phyloP scores from a whole-genome alignment of 92 coral and sea anemone genomes.

The Heliopora coerulea region DNA sequence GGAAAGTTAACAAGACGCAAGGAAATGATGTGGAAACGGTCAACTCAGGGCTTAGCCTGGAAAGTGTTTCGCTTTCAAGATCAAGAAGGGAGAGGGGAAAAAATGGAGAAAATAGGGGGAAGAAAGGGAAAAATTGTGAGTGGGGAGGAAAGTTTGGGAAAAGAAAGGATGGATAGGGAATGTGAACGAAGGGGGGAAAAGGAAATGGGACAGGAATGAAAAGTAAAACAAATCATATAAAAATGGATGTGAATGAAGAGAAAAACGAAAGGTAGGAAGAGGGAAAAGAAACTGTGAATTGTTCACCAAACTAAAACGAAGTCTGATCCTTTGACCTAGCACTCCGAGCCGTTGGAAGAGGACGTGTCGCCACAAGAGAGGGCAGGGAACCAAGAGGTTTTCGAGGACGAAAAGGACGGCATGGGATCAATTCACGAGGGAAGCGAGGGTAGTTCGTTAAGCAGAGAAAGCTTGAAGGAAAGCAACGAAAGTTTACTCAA shows the following conservation, averaged over 20 bases:
- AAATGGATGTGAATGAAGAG: too few species aligned
- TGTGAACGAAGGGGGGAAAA: too few species aligned
- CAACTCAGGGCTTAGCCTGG: too few species aligned
- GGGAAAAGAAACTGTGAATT: too few species aligned
- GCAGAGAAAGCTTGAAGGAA: slow-evolving; percentile 36
- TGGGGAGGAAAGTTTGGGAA: not conserved
- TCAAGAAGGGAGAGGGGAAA: too few species aligned
- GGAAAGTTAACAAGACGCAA: not conserved
- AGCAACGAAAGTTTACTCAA: slow-evolving; percentile 38
- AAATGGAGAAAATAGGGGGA: too few species aligned
- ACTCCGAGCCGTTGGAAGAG: slow-evolving; percentile 15
- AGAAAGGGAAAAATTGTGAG: too few species aligned
- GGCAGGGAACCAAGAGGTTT: slow-evolving; percentile 53
- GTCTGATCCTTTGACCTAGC: not conserved
- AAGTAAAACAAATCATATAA: too few species aligned
- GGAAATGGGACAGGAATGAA: too few species aligned
- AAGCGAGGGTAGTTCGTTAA: slow-evolving; percentile 49
- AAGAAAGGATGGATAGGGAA: slow-evolving; percentile 18
- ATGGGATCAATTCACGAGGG: slow-evolving; percentile 46
- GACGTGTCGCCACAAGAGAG: slow-evolving; percentile 6
- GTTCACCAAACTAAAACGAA: not conserved
- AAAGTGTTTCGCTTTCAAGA: too few species aligned
- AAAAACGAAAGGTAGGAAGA: too few species aligned
- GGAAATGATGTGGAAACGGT: too few species aligned
- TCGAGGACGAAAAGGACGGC: slow-evolving; percentile 49